Evolutionary conservation across 2,113 vertebrate species (phyloP).

Genomic region (Pygoscelis adeliae): DNA sequence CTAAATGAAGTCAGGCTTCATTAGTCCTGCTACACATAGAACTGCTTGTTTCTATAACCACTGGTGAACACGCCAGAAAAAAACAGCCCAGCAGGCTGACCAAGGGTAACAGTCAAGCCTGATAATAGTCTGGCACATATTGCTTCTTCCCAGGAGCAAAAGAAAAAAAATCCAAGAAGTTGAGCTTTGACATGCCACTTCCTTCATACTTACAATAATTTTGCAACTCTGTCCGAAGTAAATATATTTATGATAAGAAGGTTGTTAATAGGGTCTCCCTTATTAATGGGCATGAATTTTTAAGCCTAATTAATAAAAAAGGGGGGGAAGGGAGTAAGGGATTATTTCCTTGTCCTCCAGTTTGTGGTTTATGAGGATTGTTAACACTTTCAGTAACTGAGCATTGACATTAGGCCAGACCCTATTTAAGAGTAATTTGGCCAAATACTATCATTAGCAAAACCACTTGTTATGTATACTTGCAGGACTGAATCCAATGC

Average conservation of each 20-base stretch:
- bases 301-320: neutral
- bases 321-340: neutral
- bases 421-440: neutral
- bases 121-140: neutral
- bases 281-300: neutral
- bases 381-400: neutral
- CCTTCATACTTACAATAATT: neutral
- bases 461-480: neutral
- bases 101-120: neutral
- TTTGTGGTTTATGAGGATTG: neutral
- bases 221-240: neutral
- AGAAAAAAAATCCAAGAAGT: neutral
- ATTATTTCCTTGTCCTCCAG: neutral
- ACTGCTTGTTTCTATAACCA: neutral
- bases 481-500: neutral
- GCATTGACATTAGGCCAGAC: accelerated
- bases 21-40: neutral
- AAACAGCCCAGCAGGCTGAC: neutral
- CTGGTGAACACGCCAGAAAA: neutral
- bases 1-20: neutral
- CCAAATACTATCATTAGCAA: neutral
- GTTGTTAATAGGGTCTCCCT: neutral
- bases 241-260: neutral
- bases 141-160: neutral
- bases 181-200: neutral